A percentile compares a stretch with the other conserved stretches of the same genome.
These are phyloP conservation scores for Nestor notabilis DNA, from an alignment of 2,113 vertebrate species.

Conservation along the genomic window DNA sequence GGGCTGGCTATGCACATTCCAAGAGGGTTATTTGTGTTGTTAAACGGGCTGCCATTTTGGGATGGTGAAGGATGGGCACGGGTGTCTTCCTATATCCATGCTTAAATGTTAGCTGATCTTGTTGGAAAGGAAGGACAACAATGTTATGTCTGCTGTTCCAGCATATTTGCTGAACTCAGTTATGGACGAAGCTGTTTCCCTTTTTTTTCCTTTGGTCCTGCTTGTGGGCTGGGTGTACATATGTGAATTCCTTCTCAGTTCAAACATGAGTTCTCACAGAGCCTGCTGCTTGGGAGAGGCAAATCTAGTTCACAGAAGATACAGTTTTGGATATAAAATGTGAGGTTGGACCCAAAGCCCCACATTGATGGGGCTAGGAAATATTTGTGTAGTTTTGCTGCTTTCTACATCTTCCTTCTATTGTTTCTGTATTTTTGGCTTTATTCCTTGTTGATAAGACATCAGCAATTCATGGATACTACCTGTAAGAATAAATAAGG, in stretches of 20 bases:
- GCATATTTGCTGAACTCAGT: background rate
- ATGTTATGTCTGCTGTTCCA: background rate
- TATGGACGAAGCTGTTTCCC: rapidly evolving
- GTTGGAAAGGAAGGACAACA: background rate
- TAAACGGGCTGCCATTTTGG: background rate
- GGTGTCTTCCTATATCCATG: background rate
- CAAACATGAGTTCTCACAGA: rapidly evolving
- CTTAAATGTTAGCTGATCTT: background rate
- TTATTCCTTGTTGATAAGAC: background rate
- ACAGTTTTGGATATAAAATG: background rate
- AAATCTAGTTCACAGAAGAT: background rate
- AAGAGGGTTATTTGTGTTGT: background rate
- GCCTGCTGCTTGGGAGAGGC: background rate
- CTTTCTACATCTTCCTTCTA: background rate
- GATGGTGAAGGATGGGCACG: background rate
- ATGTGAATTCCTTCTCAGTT: background rate
- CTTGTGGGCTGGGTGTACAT: background rate
- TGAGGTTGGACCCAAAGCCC: background rate
- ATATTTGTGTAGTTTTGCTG: background rate
- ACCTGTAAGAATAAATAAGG: background rate
- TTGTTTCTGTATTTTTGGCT: background rate
- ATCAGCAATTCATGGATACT: background rate
- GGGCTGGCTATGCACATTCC: background rate
- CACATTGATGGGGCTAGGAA: background rate
- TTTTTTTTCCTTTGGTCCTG: background rate